Base-by-base conservation (phyloP, 2,888 invertebrate genomes). In the Hesperia comma region DNA sequence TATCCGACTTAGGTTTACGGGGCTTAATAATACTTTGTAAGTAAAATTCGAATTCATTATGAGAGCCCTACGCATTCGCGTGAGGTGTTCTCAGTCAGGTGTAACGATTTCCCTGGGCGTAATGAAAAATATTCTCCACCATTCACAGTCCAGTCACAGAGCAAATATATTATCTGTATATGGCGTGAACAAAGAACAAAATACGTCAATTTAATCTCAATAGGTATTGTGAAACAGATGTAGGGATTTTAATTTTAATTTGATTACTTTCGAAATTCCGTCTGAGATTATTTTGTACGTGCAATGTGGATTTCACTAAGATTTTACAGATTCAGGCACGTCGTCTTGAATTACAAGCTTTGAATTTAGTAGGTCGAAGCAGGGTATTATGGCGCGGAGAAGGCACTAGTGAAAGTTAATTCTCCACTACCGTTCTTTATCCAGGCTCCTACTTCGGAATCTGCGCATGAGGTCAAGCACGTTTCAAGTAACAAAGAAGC, bases 1-100 rank as follows among this genome's bases (percentile, higher is more conserved):
- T 80, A 85, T 83, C 84, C 81, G 81, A 81, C 79, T 86, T 83
- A 82, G 75, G 74, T 78, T 82, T 81, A 83, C 79, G 80, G 77
- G 79, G 80, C 78, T 81, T 82, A 78, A 81, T 82, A 80, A 81
- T 82, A 80, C 79, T 81, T 79, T 81, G 76, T 81, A 79, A 82
- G 80, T 77, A 75, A 79, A 83, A 82, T 83, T 82, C 75, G 71
- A 79, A 81, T 82, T 82, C 70, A 74, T 75, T 75, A 73, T 46
- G 40, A 63, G 32, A 37, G 33, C 14, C 51, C 61, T 19, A 19
- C 32, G 21, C 12, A 17, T 51, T 26, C 15, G 19, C 2, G 4
- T 4, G 21, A 46, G 43, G 43, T 46, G n/a, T 53, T 37, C n/a
- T 8, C 21, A 17, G 51, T 21, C 51, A 51, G 57, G 51, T 63